phyloP scores from a whole-genome alignment of 2,888 invertebrate genomes.

The Proisotoma minuta region DNA sequence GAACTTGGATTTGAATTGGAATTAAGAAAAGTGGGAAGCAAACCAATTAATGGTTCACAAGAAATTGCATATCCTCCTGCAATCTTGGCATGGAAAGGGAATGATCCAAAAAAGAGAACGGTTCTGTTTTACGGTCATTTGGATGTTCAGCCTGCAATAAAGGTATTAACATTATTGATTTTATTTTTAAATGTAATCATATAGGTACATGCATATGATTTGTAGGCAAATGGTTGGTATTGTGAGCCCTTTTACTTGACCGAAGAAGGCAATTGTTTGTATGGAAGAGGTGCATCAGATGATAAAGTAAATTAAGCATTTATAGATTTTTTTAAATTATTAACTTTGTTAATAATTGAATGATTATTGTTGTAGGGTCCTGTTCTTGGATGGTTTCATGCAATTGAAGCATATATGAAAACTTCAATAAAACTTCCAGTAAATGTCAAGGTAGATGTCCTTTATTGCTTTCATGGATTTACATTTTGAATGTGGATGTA shows the following conservation, averaged over 20 bases:
- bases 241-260: conserved; percentile 88
- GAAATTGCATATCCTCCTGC: conserved; percentile 76
- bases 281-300: conserved; percentile 86
- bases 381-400: conserved; percentile 92
- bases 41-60: conserved; percentile 57
- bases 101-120: conserved; percentile 81
- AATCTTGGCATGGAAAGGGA: conserved; percentile 72
- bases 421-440: conserved; percentile 62
- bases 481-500: neutral
- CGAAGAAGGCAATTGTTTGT: conserved; percentile 82
- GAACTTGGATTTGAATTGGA: conserved; percentile 67
- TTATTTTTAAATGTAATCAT: too few relatives aligned
- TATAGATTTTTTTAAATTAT: too few relatives aligned
- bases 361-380: too few relatives aligned
- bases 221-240: conserved; percentile 89
- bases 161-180: conserved; percentile 52
- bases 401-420: conserved; percentile 79
- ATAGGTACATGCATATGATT: too few relatives aligned
- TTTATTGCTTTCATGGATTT: neutral
- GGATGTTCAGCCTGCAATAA: conserved; percentile 93
- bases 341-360: too few relatives aligned
- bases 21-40: conserved; percentile 70
- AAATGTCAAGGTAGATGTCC: conserved; percentile 57
- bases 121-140: conserved; percentile 93
- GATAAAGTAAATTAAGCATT: too few relatives aligned